phyloP scores from a whole-genome alignment of 2,797 vertebrate species.

The Rallus crepitans region DNA sequence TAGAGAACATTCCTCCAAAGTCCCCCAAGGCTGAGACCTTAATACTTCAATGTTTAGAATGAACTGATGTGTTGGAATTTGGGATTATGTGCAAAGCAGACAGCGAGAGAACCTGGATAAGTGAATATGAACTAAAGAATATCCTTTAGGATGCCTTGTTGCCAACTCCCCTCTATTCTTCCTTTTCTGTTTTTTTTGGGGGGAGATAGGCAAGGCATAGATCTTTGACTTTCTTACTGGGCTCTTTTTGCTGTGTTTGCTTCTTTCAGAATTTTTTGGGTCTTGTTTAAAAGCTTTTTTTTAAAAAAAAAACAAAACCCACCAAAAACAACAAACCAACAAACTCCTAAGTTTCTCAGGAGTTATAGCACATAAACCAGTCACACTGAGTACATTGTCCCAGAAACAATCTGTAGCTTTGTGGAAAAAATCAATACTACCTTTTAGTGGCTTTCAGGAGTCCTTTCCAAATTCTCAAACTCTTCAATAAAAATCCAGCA shows the following conservation, averaged over 20 bases:
- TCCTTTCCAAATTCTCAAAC: slow-evolving; percentile 62
- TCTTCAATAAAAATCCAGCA: slow-evolving; percentile 70
- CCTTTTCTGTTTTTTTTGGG: neutral
- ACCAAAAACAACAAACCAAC: no score
- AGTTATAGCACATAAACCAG: neutral
- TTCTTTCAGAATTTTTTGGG: neutral
- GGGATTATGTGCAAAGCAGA: neutral
- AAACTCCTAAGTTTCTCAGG: neutral
- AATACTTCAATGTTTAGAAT: neutral
- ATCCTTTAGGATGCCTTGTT: neutral
- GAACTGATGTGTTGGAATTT: neutral
- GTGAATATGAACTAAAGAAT: neutral
- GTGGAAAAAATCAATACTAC: slow-evolving; percentile 36
- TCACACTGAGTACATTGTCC: neutral
- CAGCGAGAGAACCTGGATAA: neutral
- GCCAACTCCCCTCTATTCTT: neutral
- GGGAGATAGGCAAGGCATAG: neutral
- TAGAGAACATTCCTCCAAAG: neutral
- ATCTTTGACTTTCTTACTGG: neutral
- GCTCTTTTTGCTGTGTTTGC: neutral
- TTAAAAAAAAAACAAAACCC: no score
- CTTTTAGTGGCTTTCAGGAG: slow-evolving; percentile 57
- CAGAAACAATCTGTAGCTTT: slow-evolving; percentile 28
- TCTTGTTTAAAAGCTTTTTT: neutral
- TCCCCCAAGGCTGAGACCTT: neutral